A percentile compares a stretch with the other conserved stretches of the same genome.
Conservation (phyloP, 2,888 invertebrate genomes). For the Amorpha juglandis region DNA sequence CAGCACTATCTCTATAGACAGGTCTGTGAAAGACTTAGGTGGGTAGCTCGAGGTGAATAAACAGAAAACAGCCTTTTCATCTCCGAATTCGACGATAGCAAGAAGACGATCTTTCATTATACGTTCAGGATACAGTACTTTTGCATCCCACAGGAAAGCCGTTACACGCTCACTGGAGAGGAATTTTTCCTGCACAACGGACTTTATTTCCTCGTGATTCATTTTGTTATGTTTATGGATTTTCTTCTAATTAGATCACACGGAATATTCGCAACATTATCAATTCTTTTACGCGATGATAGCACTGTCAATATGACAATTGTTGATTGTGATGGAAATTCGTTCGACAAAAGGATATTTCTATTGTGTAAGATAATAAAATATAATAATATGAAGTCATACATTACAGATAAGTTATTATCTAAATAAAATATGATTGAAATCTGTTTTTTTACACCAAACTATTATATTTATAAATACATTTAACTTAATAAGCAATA, state of each 20-base stretch:
- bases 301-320: slow-evolving; percentile 6
- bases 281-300: slow-evolving; percentile 11
- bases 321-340: slow-evolving; percentile 4
- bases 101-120: slow-evolving; percentile 75
- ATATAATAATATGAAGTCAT: no score
- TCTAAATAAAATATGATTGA: no score
- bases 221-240: slow-evolving; percentile 53
- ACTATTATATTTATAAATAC: no score
- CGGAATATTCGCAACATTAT: slow-evolving; percentile 21
- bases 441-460: no score
- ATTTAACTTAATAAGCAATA: no score
- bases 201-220: slow-evolving; percentile 79
- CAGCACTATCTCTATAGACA: slow-evolving; percentile 91
- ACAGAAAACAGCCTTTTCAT: slow-evolving; percentile 81
- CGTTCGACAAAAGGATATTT: not conserved
- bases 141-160: slow-evolving; percentile 75
- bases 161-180: slow-evolving; percentile 77
- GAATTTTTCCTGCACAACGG: slow-evolving; percentile 79
- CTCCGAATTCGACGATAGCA: slow-evolving; percentile 78
- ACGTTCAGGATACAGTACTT: slow-evolving; percentile 78
- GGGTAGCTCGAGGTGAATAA: slow-evolving; percentile 84
- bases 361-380: no score
- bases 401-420: no score
- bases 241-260: slow-evolving; percentile 20
- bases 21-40: slow-evolving; percentile 89